Evolutionary conservation across 1,140 invertebrate genomes (phyloP), one percentile per base, ranked within the genome.

Genomic region (Galleria mellonella): DNA sequence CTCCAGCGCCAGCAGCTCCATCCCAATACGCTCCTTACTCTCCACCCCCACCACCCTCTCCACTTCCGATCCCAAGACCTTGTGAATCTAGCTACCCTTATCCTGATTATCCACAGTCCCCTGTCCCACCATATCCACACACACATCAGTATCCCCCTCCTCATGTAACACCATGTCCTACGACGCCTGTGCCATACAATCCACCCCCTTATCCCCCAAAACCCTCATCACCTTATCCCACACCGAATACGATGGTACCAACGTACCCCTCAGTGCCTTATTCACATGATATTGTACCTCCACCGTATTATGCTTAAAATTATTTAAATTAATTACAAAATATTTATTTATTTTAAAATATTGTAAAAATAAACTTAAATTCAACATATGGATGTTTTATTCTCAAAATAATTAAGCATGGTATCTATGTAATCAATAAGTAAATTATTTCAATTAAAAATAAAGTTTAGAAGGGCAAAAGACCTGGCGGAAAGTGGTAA

Each of bases 221-320:
- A 36, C 11, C 33, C 2, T 32, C 11, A 8, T 32, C 29, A 2
- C 38, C 40, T 9, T 49, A 49, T 10, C 47, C 39, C 8, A 33
- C 35, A 37, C 47, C 40, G 2, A 47, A 39, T 15, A 32, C 13
- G n/a, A 47, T 47, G 37, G 17, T 47, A 9, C 44, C 44, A 7
- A 32, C 44, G 0, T 47, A 47, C 13, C 37, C 44, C 7, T 29
- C 43, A 10, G 35, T 47, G 0, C 44, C 44, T 9, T 47, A 39
- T 8, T 14, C 35, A 2, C 35, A 37, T 23, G 35, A 37, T 17
- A 37, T 37, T n/a, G 44, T 39, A 9, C 32, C 47, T 11, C 32
- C 43, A 13, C 12, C 33, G 5, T 44, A 49, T 36, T 49, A 49
- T 33, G 4, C 35, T 9, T 36, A 39, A n/a, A 28, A 14, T 33